Conservation (phyloP, 2,797 vertebrate species). For the Apogon talboti region DNA sequence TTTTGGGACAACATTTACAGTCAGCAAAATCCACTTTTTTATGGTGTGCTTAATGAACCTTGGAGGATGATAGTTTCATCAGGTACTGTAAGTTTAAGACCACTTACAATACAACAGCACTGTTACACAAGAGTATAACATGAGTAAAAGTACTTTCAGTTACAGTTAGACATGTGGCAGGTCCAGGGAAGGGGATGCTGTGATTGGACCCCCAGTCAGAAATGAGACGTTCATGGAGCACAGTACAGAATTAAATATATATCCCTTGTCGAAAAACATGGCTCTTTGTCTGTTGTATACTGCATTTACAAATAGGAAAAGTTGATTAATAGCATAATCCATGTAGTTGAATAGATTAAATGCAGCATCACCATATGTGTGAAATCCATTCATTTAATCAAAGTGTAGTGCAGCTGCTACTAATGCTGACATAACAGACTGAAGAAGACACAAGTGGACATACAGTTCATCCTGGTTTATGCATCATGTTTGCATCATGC, state of each 20-base stretch:
- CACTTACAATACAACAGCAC: background rate
- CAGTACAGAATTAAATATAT: background rate
- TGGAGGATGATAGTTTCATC: no score
- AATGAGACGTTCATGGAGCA: background rate
- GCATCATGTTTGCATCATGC: background rate
- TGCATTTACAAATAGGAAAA: slow-evolving; percentile 47
- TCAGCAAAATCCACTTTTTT: no score
- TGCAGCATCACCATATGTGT: slow-evolving; percentile 48
- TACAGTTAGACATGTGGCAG: background rate
- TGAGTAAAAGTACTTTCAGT: background rate
- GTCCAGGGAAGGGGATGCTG: background rate
- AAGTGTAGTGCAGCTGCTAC: slow-evolving; percentile 27
- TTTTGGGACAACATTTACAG: no score
- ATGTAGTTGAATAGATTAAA: slow-evolving; percentile 59
- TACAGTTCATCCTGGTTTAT: background rate
- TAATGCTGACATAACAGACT: slow-evolving; percentile 5
- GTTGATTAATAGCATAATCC: slow-evolving; percentile 60
- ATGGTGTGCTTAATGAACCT: no score
- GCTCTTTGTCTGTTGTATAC: background rate
- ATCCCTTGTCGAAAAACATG: background rate
- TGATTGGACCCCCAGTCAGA: background rate
- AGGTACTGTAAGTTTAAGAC: no score
- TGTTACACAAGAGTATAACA: background rate
- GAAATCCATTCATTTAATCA: slow-evolving; percentile 73
- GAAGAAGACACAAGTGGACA: background rate